Conservation (phyloP, 2,797 vertebrate species). For the Pipistrellus nathusii region DNA sequence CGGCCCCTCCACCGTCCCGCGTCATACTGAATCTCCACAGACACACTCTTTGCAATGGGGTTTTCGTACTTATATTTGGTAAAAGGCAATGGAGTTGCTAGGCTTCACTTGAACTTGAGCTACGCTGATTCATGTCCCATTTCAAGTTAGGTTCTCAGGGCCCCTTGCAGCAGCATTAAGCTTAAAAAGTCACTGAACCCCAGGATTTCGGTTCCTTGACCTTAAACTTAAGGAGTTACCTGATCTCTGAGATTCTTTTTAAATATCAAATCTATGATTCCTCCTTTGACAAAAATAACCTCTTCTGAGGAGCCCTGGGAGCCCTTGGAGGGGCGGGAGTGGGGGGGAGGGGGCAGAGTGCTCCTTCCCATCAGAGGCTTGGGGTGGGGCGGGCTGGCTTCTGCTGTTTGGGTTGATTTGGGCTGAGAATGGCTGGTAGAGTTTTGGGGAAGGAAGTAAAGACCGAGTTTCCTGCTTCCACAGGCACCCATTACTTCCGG, state of each 20-base stretch:
- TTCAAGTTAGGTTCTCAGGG: not conserved
- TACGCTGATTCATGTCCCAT: not conserved
- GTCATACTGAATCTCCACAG: not conserved
- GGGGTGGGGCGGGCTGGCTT: not conserved
- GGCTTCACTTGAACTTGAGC: not conserved
- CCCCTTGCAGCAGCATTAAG: not conserved
- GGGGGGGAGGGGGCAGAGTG: not conserved
- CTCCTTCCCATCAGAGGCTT: not conserved
- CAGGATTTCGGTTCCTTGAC: not conserved
- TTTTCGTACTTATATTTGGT: not conserved
- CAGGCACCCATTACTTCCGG: slow-evolving; percentile 97
- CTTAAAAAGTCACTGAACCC: slow-evolving; percentile 7
- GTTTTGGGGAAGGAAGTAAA: not conserved
- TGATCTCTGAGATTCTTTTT: slow-evolving; percentile 7
- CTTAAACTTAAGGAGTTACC: not conserved
- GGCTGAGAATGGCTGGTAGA: not conserved
- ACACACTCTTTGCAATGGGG: not conserved
- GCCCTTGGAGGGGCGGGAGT: no score
- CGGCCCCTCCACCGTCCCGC: accelerated
- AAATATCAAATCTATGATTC: not conserved
- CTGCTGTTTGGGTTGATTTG: not conserved
- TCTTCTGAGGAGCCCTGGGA: not conserved
- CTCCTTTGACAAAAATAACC: not conserved
- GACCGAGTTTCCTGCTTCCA: not conserved
- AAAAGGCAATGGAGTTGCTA: not conserved